Percentiles rank a stretch among this genome's conserved stretches.
phyloP scores from a whole-genome alignment of 1,140 invertebrate genomes.

The Lepidurus packardi region DNA sequence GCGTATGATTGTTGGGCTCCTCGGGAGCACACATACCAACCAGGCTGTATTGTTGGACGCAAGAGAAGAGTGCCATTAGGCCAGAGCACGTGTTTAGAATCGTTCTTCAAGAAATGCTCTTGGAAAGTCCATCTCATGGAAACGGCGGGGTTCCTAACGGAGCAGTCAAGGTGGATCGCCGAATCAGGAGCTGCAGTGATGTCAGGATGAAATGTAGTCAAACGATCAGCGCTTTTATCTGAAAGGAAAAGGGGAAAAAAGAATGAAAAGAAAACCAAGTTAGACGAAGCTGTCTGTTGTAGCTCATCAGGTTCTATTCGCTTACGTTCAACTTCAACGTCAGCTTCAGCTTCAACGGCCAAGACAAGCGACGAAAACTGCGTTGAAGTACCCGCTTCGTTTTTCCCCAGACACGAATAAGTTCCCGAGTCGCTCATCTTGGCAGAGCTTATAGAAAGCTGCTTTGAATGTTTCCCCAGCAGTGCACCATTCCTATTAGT shows the following conservation, averaged over 20 bases:
- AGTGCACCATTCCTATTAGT: not conserved
- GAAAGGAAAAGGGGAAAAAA: not conserved
- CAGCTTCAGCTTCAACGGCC: not conserved
- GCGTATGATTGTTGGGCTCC: constrained; percentile 17
- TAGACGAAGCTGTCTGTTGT: not conserved
- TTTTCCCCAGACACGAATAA: constrained; percentile 27
- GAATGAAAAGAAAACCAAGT: not conserved
- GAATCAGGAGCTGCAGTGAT: not conserved
- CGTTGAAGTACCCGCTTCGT: constrained; percentile 24
- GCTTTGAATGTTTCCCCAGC: constrained; percentile 22
- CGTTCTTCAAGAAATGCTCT: constrained; percentile 16
- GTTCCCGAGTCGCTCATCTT: constrained; percentile 2
- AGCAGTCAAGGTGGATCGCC: constrained; percentile 16
- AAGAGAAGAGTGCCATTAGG: constrained; percentile 24
- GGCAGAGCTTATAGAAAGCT: not conserved
- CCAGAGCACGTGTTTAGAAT: constrained; percentile 11
- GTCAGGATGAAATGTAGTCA: not conserved
- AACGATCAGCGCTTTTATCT: not conserved
- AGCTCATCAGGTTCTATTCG: not conserved
- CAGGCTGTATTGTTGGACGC: not conserved
- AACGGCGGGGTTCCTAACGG: not conserved
- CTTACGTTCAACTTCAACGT: not conserved
- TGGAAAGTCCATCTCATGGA: not conserved
- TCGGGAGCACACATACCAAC: constrained; percentile 1
- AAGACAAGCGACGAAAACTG: not conserved